Conservation (phyloP, 2,113 vertebrate species). For the Phocoena sinus region DNA sequence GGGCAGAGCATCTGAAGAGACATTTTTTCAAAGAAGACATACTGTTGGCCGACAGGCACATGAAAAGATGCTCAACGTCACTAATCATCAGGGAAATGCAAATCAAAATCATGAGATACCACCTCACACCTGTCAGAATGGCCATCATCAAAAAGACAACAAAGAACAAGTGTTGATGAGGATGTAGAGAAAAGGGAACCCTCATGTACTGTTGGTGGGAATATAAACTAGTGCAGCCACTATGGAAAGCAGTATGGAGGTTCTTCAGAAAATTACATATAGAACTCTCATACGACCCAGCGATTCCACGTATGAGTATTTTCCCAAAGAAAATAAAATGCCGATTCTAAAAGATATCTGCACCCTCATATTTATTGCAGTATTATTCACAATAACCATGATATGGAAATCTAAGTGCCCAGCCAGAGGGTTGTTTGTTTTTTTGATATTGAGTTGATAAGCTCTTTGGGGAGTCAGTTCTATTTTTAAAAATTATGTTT, state of each 20-base stretch:
- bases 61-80: not conserved
- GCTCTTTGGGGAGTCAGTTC: not conserved
- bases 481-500: not conserved
- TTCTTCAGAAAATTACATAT: not conserved
- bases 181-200: not conserved
- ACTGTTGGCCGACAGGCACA: not conserved
- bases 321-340: not conserved
- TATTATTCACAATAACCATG: not conserved
- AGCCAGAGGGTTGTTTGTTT: not conserved
- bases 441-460: not conserved
- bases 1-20: not conserved
- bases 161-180: not conserved
- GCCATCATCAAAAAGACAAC: not conserved
- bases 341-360: not conserved
- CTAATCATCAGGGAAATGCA: not conserved
- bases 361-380: not conserved
- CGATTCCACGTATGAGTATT: not conserved
- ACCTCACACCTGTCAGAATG: not conserved
- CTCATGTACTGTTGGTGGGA: not conserved
- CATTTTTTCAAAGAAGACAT: not conserved
- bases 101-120: not conserved
- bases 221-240: not conserved
- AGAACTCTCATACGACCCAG: not conserved
- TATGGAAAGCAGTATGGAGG: not conserved
- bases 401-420: not conserved